Evolutionary conservation across 2,113 vertebrate species (phyloP).

Genomic region (Chaetura pelagica): DNA sequence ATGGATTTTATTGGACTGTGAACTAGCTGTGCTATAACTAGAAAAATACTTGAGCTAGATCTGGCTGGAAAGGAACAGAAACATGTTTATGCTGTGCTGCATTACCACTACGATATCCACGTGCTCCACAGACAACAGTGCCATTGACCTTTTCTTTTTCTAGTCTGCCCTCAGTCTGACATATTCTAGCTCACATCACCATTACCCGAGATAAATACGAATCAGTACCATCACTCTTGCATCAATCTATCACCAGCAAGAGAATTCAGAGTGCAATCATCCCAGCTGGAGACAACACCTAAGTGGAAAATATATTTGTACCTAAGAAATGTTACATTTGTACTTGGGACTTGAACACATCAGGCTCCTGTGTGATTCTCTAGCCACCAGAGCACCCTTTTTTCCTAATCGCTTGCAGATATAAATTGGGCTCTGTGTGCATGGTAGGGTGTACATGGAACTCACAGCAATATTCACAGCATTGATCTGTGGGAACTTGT

Average conservation of each 20-base stretch:
- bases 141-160: not conserved
- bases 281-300: not conserved
- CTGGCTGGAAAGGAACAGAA: not conserved
- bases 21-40: not conserved
- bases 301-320: not conserved
- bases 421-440: not conserved
- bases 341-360: not conserved
- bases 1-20: not conserved
- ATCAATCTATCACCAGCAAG: not conserved
- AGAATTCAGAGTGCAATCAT: not conserved
- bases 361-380: not conserved
- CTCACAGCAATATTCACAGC: not conserved
- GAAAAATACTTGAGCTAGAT: not conserved
- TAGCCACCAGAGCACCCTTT: not conserved
- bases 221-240: not conserved
- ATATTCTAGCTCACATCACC: not conserved
- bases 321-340: rapidly evolving
- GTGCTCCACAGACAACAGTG: rapidly evolving
- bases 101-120: not conserved
- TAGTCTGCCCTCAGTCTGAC: not conserved
- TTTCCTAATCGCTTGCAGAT: not conserved
- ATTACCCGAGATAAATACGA: not conserved
- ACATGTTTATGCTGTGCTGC: not conserved
- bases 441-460: not conserved
- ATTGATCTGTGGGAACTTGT: not conserved